A percentile compares a stretch with the other conserved stretches of the same genome.
Evolutionary conservation across 2,113 vertebrate genomes (phyloP).

Genomic region (Nerophis lumbriciformis): DNA sequence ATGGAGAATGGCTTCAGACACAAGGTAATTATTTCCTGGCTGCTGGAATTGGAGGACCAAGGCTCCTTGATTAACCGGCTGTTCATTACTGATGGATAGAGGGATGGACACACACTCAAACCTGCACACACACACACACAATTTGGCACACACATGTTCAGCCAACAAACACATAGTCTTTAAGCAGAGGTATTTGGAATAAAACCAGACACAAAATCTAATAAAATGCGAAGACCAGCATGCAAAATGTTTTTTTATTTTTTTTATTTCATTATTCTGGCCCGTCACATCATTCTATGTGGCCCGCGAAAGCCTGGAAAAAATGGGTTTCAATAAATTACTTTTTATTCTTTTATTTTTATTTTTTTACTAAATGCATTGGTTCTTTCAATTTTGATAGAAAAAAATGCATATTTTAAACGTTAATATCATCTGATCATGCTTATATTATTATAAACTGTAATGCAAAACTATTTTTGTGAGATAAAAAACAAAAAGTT

Average conservation of each 20-base stretch:
- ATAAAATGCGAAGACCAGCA: slow-evolving; percentile 17
- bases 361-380: too few species aligned
- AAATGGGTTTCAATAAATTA: too few species aligned
- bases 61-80: slow-evolving; percentile 61
- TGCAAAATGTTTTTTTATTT: neutral
- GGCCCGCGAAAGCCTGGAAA: too few species aligned
- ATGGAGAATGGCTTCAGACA: slow-evolving; percentile 62
- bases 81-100: slow-evolving; percentile 63
- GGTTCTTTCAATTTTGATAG: too few species aligned
- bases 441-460: too few species aligned
- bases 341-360: too few species aligned
- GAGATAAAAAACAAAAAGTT: too few species aligned
- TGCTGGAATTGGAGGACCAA: slow-evolving; percentile 57
- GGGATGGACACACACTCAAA: slow-evolving; percentile 24
- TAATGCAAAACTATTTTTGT: too few species aligned
- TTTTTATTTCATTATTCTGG: too few species aligned
- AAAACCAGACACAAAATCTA: slow-evolving; percentile 8
- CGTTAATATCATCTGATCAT: too few species aligned
- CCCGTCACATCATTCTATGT: too few species aligned
- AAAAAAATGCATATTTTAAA: too few species aligned
- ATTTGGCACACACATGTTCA: neutral
- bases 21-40: slow-evolving; percentile 64
- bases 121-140: slow-evolving; percentile 5
- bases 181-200: slow-evolving; percentile 16
- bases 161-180: slow-evolving; percentile 6